Conservation (phyloP, 2,113 vertebrate species). For the Hippoglossus stenolepis region DNA sequence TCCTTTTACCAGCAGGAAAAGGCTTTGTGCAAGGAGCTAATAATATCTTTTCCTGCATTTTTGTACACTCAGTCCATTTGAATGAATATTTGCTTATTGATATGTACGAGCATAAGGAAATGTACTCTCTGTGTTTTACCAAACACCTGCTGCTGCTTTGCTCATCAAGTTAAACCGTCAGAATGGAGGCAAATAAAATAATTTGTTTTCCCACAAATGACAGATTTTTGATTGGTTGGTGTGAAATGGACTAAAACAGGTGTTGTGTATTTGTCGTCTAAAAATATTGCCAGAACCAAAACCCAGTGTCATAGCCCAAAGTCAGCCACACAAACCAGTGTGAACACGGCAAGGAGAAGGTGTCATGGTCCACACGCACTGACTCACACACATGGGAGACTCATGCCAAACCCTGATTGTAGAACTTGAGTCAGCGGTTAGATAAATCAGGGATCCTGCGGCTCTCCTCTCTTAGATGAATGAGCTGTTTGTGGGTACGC, state of each 20-base stretch:
- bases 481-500: conserved; percentile 22
- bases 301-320: conserved; percentile 23
- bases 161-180: neutral
- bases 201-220: conserved; percentile 4
- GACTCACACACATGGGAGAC: conserved; percentile 25
- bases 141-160: neutral
- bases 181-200: neutral
- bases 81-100: neutral
- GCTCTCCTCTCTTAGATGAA: conserved; percentile 29
- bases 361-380: conserved; percentile 19
- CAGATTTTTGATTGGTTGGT: neutral
- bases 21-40: neutral
- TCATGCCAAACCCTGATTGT: conserved; percentile 24
- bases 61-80: neutral
- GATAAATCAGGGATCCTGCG: conserved; percentile 48
- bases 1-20: neutral
- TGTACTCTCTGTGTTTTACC: neutral
- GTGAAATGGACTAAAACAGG: neutral
- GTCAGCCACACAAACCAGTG: conserved; percentile 31
- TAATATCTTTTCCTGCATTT: neutral
- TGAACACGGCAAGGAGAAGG: conserved; percentile 10
- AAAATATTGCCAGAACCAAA: conserved; percentile 24
- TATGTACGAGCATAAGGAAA: neutral
- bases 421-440: conserved; percentile 33
- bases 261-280: conserved; percentile 11